phyloP scores from a whole-genome alignment of 1,140 invertebrate genomes.

The Oryzaephilus surinamensis region DNA sequence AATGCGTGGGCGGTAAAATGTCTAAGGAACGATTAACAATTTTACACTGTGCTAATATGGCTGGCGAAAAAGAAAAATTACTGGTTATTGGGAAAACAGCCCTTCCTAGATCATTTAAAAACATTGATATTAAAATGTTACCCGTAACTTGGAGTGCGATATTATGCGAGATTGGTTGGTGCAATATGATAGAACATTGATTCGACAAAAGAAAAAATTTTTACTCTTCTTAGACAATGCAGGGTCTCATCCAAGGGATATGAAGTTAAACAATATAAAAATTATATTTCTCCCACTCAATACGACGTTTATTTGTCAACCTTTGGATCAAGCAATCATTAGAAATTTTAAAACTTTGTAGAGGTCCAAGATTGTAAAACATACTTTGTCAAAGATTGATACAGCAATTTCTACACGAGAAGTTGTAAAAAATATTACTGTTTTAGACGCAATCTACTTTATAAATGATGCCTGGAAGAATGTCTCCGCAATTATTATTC shows the following conservation, averaged over 20 bases:
- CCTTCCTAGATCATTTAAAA: slow-evolving; percentile 22
- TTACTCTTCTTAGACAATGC: slow-evolving; percentile 18
- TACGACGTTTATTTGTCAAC: slow-evolving; percentile 11
- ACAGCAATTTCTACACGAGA: slow-evolving; percentile 1
- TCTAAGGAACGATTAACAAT: slow-evolving; percentile 37
- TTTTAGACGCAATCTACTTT: slow-evolving; percentile 2
- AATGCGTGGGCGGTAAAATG: slow-evolving; percentile 30
- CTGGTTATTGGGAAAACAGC: slow-evolving; percentile 34
- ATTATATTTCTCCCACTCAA: slow-evolving; percentile 11
- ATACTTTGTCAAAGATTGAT: slow-evolving; percentile 7
- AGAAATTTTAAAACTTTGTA: slow-evolving; percentile 14
- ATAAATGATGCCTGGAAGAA: slow-evolving; percentile 1
- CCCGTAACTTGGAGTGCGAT: no score
- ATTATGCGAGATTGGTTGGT: slow-evolving; percentile 22
- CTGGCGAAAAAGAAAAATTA: slow-evolving; percentile 35
- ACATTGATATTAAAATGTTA: no score
- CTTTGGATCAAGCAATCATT: slow-evolving; percentile 16
- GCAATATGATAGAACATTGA: slow-evolving; percentile 28
- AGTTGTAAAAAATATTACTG: slow-evolving; percentile 3
- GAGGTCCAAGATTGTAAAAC: slow-evolving; percentile 8
- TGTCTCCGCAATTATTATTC: background rate
- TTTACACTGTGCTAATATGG: slow-evolving; percentile 34
- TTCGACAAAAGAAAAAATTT: slow-evolving; percentile 34
- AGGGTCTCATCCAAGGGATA: slow-evolving; percentile 12
- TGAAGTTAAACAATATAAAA: slow-evolving; percentile 7